Conservation (phyloP, 2,888 invertebrate genomes). For the Tholera decimalis region DNA sequence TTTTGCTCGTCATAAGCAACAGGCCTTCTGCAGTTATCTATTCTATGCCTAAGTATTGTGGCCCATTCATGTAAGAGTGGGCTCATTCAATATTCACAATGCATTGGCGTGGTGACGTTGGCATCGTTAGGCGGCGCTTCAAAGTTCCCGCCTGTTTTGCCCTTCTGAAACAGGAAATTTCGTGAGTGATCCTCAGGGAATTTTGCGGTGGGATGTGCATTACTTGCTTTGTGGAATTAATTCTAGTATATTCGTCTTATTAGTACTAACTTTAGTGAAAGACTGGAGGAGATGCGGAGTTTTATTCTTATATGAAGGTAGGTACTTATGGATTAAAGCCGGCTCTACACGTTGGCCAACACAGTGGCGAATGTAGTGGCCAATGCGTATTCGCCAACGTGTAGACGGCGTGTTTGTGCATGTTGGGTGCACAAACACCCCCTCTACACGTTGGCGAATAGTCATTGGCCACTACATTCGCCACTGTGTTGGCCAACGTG, state of each 20-base stretch:
- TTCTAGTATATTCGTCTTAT: constrained; percentile 25
- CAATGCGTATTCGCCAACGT: too few species aligned
- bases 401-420: too few species aligned
- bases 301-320: constrained; percentile 6
- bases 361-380: too few species aligned
- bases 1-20: neutral
- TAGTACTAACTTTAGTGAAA: constrained; percentile 29
- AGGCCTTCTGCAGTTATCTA: constrained; percentile 10
- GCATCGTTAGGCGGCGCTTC: constrained; percentile 48
- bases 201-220: constrained; percentile 17
- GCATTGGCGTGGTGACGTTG: constrained; percentile 47
- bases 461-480: too few species aligned
- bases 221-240: constrained; percentile 37
- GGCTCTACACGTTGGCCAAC: too few species aligned
- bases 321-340: too few species aligned
- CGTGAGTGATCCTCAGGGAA: constrained; percentile 31
- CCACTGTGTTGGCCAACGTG: too few species aligned
- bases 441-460: too few species aligned
- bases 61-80: constrained; percentile 56
- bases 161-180: constrained; percentile 44
- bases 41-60: constrained; percentile 14
- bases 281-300: neutral
- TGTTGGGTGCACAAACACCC: too few species aligned
- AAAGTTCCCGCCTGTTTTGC: constrained; percentile 49
- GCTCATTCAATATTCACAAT: constrained; percentile 63